These are phyloP conservation scores for Circaetus gallicus DNA, from an alignment of 2,113 vertebrate genomes.

Conservation along the genomic window DNA sequence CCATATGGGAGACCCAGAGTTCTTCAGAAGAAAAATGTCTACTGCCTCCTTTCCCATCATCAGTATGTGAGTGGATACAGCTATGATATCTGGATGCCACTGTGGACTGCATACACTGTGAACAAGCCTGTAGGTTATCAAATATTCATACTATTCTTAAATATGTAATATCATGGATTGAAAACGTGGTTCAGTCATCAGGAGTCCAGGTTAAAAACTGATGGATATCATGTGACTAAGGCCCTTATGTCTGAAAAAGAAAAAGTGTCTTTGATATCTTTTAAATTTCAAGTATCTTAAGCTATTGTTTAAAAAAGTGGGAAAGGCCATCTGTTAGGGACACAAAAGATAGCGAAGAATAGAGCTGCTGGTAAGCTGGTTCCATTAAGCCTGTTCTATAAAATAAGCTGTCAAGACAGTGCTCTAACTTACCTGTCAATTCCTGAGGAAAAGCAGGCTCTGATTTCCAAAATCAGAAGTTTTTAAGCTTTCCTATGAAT, in stretches of 20 bases:
- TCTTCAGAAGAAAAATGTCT: conserved; percentile 66
- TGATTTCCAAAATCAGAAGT: background rate
- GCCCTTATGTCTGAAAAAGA: background rate
- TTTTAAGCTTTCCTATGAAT: background rate
- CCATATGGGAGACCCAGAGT: conserved; percentile 82
- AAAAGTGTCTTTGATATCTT: background rate
- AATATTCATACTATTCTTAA: background rate
- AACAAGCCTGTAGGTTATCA: conserved; percentile 73
- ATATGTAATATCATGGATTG: background rate
- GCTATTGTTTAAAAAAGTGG: background rate
- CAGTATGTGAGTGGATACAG: conserved; percentile 86
- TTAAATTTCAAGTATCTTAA: background rate
- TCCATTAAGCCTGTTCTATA: background rate
- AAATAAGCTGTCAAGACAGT: background rate
- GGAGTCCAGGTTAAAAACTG: background rate
- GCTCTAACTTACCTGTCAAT: background rate
- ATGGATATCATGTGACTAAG: background rate
- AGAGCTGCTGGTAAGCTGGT: background rate
- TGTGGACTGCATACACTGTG: conserved; percentile 92
- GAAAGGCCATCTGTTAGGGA: background rate
- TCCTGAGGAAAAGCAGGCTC: background rate
- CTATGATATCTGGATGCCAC: conserved; percentile 73
- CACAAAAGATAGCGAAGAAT: background rate
- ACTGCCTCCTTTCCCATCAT: conserved; percentile 84
- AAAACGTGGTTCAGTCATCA: background rate